Evolutionary conservation across 2,888 invertebrate species (phyloP).

Genomic region (Pollenia angustigena): DNA sequence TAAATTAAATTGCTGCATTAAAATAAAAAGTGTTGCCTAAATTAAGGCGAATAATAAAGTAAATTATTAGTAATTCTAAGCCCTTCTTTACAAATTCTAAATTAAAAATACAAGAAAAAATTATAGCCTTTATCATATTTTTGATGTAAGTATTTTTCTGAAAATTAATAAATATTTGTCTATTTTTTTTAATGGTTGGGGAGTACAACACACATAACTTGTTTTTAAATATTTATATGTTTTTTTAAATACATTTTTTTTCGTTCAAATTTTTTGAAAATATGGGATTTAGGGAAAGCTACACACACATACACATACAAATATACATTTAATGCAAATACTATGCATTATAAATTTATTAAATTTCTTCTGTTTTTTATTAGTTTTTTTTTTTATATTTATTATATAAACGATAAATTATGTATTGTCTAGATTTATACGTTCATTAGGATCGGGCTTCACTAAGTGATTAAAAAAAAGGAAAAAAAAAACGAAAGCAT

Average conservation of each 20-base stretch:
- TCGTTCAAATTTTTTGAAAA: conserved; percentile 10
- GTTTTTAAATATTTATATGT: conserved; percentile 16
- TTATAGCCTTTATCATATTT: no score
- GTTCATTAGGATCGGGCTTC: conserved; percentile 80
- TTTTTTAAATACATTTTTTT: conserved; percentile 52
- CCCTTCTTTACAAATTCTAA: background rate
- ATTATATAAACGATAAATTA: conserved; percentile 69
- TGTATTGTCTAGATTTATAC: conserved; percentile 76
- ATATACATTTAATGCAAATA: conserved; percentile 71
- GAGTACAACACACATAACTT: conserved; percentile 76
- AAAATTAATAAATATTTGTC: conserved; percentile 9
- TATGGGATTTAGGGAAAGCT: conserved; percentile 8
- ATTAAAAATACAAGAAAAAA: background rate
- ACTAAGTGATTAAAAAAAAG: conserved; percentile 80
- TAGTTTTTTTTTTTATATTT: conserved; percentile 39
- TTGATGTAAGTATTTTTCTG: conserved; percentile 55
- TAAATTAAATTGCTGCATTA: no score
- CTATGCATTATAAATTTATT: conserved; percentile 59
- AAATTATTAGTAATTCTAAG: no score
- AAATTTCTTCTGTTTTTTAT: conserved; percentile 12
- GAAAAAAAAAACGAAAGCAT: conserved; percentile 76
- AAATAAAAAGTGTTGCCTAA: no score
- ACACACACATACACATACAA: conserved; percentile 73
- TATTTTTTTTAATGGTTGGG: conserved; percentile 67
- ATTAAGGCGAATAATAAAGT: no score